Conservation (phyloP, 2,113 vertebrate genomes). For the Poeciliopsis turrubarensis region DNA sequence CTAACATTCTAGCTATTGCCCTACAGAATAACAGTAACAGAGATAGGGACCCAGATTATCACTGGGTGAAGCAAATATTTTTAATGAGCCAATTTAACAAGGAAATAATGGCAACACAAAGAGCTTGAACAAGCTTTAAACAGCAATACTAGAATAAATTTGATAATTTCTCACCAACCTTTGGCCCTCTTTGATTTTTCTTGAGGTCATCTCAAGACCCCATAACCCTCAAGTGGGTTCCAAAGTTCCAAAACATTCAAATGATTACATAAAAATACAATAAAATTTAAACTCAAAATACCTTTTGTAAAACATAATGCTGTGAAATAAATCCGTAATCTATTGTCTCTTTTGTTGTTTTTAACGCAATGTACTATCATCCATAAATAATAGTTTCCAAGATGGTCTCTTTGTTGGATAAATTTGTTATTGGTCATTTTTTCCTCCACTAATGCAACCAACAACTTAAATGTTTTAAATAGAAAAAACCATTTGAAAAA, state of each 20-base stretch:
- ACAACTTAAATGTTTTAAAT: too few species aligned
- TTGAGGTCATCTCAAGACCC: too few species aligned
- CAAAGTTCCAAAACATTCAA: too few species aligned
- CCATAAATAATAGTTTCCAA: neutral
- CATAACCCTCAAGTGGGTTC: too few species aligned
- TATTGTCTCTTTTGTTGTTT: neutral
- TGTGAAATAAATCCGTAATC: neutral
- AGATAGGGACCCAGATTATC: too few species aligned
- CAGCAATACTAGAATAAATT: neutral
- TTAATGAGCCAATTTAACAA: neutral
- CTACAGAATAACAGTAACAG: too few species aligned
- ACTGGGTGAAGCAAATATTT: too few species aligned
- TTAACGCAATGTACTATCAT: neutral
- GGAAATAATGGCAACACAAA: neutral
- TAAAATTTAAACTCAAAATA: neutral
- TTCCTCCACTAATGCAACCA: neutral
- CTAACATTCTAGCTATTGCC: too few species aligned
- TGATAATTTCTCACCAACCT: neutral
- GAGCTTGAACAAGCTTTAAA: neutral
- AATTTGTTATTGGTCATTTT: neutral
- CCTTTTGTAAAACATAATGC: neutral
- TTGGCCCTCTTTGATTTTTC: too few species aligned
- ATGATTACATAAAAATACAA: too few species aligned
- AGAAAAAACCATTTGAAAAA: too few species aligned
- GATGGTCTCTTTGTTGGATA: neutral